Percentiles rank a stretch among this genome's conserved stretches.
phyloP scores from a whole-genome alignment of 1,140 invertebrate species.

The Anastrepha ludens region DNA sequence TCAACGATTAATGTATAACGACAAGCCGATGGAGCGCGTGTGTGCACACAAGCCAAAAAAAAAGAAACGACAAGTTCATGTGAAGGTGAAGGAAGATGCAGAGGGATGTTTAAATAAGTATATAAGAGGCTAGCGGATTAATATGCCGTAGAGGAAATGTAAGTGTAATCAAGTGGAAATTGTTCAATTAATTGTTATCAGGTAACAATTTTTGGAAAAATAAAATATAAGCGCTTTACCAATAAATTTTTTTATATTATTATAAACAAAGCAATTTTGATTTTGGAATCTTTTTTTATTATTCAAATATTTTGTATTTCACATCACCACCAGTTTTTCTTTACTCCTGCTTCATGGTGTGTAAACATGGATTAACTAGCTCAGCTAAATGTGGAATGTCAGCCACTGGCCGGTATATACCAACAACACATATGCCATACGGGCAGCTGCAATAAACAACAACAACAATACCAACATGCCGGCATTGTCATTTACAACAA shows the following conservation, averaged over 20 bases:
- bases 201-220: too few species aligned
- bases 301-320: too few species aligned
- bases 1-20: background rate
- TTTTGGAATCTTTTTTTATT: too few species aligned
- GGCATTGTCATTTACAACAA: background rate
- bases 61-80: background rate
- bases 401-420: background rate
- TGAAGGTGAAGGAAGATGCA: background rate
- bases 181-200: too few species aligned
- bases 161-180: too few species aligned
- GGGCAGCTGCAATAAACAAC: background rate
- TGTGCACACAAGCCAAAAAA: conserved; percentile 14
- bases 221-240: too few species aligned
- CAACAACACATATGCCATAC: background rate
- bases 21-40: background rate
- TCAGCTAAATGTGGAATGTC: background rate
- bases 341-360: background rate
- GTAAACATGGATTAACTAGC: background rate
- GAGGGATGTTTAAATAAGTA: too few species aligned
- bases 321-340: too few species aligned
- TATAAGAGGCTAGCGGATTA: too few species aligned
- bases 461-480: background rate
- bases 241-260: too few species aligned
- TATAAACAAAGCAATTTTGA: too few species aligned
- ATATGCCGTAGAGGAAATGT: too few species aligned